Evolutionary conservation across 2,888 invertebrate species (phyloP).

Genomic region (Suillia variegata): DNA sequence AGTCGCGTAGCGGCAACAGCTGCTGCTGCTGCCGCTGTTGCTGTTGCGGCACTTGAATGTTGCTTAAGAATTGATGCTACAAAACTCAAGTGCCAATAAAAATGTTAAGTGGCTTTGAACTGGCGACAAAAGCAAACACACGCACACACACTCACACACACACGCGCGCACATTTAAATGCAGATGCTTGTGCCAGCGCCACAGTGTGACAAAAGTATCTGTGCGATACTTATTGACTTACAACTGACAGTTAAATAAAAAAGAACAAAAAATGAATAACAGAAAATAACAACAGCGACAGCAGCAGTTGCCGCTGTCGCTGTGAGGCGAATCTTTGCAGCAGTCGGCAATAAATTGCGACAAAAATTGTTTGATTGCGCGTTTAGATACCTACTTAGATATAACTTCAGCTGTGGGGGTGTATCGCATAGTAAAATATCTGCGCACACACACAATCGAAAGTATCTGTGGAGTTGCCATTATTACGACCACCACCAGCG

Average conservation of each 20-base stretch:
- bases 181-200: background rate
- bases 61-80: conserved; percentile 29
- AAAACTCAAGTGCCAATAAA: conserved; percentile 56
- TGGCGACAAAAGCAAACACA: conserved; percentile 26
- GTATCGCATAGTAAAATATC: too few relatives aligned
- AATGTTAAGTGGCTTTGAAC: conserved; percentile 56
- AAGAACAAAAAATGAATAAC: too few relatives aligned
- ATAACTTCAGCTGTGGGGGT: too few relatives aligned
- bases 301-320: too few relatives aligned
- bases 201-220: conserved; percentile 24
- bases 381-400: conserved; percentile 9
- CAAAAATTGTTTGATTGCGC: conserved; percentile 10
- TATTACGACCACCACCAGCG: too few relatives aligned
- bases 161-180: conserved; percentile 17
- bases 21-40: conserved; percentile 18
- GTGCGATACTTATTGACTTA: conserved; percentile 10
- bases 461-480: background rate
- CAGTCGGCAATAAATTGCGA: conserved; percentile 8
- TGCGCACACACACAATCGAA: background rate
- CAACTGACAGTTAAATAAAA: conserved; percentile 11
- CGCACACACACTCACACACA: conserved; percentile 28
- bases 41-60: conserved; percentile 9
- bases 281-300: background rate
- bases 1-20: conserved; percentile 19
- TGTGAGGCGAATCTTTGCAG: too few relatives aligned